Conservation (phyloP, 1,140 invertebrate genomes). For the Drosophila saltans region DNA sequence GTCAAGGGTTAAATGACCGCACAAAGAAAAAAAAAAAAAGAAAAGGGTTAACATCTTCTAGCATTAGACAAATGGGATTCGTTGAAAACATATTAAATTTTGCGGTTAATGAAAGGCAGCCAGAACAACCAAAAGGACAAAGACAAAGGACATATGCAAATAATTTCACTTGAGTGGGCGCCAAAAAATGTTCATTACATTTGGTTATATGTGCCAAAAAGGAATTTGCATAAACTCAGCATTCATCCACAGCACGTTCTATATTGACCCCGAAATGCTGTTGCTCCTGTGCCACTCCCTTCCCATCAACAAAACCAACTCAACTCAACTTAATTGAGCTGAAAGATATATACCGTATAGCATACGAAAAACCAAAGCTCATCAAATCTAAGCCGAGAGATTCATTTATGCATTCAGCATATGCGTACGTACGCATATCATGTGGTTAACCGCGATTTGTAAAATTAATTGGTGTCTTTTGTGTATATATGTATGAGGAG, state of each 20-base stretch:
- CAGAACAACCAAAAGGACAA: conserved; percentile 5
- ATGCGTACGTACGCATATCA: conserved; percentile 45
- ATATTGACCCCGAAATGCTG: conserved; percentile 5
- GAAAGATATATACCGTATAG: conserved; percentile 13
- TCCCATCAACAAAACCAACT: conserved; percentile 9
- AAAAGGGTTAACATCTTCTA: conserved; percentile 41
- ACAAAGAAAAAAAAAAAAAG: neutral
- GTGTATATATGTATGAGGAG: neutral
- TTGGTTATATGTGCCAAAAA: conserved; percentile 54
- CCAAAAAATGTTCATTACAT: conserved; percentile 18
- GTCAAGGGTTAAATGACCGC: conserved; percentile 58
- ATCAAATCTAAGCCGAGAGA: conserved; percentile 47
- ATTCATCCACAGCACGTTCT: conserved; percentile 30
- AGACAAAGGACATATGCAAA: conserved; percentile 19
- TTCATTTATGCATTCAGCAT: conserved; percentile 37
- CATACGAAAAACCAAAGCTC: neutral
- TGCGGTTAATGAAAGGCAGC: conserved; percentile 73
- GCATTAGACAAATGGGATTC: conserved; percentile 70
- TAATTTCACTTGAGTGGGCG: conserved; percentile 3
- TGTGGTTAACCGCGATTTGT: conserved; percentile 70
- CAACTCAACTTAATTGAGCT: conserved; percentile 55
- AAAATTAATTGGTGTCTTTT: conserved; percentile 73
- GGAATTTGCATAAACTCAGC: conserved; percentile 65
- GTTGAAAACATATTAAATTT: conserved; percentile 77
- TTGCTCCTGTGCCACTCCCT: neutral